Conservation (phyloP, 2,888 invertebrate species). For the Lycaena phlaeas region DNA sequence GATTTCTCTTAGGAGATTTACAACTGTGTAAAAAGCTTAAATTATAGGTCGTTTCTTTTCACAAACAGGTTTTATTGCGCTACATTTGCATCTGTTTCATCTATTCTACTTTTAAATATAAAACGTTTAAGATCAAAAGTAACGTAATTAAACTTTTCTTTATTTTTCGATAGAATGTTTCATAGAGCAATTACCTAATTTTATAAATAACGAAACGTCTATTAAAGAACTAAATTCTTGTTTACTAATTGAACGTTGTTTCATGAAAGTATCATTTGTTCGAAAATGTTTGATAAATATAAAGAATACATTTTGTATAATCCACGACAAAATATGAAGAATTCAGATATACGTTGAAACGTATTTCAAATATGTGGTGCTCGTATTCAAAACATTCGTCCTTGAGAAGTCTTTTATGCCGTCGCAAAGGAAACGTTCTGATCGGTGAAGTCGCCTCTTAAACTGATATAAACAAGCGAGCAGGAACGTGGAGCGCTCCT, state of each 20-base stretch:
- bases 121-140: not conserved
- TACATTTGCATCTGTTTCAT: conserved; percentile 7
- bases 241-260: too few relatives aligned
- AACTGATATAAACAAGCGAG: conserved; percentile 34
- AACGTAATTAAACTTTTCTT: not conserved
- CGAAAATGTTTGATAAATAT: too few relatives aligned
- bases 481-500: conserved; percentile 23
- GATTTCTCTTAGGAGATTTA: conserved; percentile 39
- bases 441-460: conserved; percentile 51
- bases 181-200: too few relatives aligned
- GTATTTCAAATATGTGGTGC: conserved; percentile 15
- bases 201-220: too few relatives aligned
- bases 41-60: conserved; percentile 18
- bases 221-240: too few relatives aligned
- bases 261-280: not conserved
- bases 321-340: too few relatives aligned
- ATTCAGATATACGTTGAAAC: conserved; percentile 2
- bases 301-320: too few relatives aligned
- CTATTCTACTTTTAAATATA: conserved; percentile 3
- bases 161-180: too few relatives aligned
- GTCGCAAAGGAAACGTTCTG: conserved; percentile 40
- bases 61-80: conserved; percentile 11
- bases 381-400: conserved; percentile 39
- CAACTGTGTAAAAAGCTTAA: conserved; percentile 25
- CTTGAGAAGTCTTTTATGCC: conserved; percentile 44